phyloP scores from a whole-genome alignment of 2,888 invertebrate species.

The Leptinotarsa peninsularis region DNA sequence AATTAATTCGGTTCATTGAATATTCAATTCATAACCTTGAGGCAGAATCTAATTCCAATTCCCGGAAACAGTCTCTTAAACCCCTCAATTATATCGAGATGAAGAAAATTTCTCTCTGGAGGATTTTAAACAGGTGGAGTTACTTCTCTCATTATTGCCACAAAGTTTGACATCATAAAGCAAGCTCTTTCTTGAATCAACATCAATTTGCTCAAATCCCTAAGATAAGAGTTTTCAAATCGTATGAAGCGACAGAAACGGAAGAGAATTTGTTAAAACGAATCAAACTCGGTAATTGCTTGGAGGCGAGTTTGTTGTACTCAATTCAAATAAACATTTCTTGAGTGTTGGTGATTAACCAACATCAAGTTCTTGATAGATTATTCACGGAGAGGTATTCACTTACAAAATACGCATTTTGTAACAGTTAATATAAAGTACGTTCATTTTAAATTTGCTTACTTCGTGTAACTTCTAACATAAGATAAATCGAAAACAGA shows the following conservation, averaged over 20 bases:
- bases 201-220: constrained; percentile 1
- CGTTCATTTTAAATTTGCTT: too few relatives aligned
- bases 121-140: not conserved
- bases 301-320: not conserved
- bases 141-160: not conserved
- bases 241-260: not conserved
- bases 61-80: too few relatives aligned
- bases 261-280: not conserved
- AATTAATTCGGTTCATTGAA: too few relatives aligned
- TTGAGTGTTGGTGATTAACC: not conserved
- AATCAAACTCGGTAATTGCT: constrained; percentile 7
- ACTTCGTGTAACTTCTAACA: too few relatives aligned
- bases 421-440: too few relatives aligned
- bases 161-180: not conserved
- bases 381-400: not conserved
- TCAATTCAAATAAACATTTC: not conserved
- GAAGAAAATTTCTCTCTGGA: too few relatives aligned
- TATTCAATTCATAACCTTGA: too few relatives aligned
- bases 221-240: not conserved
- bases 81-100: too few relatives aligned
- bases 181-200: constrained; percentile 1
- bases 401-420: too few relatives aligned
- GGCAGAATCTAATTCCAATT: too few relatives aligned
- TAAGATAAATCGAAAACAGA: too few relatives aligned
- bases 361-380: not conserved